A percentile compares a stretch with the other conserved stretches of the same genome.
phyloP scores from a whole-genome alignment of 2,888 invertebrate species.

The Lathronympha strigana region DNA sequence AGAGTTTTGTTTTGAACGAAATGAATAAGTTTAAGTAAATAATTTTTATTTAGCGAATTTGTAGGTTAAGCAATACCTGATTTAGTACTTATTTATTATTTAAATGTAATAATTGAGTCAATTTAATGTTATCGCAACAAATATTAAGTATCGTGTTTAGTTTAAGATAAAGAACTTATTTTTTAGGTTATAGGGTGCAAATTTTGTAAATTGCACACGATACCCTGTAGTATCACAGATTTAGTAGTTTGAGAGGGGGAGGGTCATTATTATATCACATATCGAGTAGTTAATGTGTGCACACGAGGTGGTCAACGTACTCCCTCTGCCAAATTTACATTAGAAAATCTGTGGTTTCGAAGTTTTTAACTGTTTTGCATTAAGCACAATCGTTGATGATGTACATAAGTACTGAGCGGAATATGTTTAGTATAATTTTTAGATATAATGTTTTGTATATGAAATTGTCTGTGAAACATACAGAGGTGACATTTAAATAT shows the following conservation, averaged over 20 bases:
- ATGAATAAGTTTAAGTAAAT: background rate
- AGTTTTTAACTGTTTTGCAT: background rate
- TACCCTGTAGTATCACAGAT: background rate
- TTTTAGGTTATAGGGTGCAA: background rate
- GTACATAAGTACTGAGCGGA: slow-evolving; percentile 26
- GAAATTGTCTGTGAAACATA: background rate
- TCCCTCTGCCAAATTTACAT: no score
- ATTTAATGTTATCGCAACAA: background rate
- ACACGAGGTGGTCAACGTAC: no score
- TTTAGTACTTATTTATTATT: slow-evolving; percentile 36
- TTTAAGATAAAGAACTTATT: background rate
- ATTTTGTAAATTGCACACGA: background rate
- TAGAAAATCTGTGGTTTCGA: background rate
- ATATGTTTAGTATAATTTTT: slow-evolving; percentile 1
- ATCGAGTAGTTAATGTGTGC: no score
- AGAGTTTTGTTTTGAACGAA: background rate
- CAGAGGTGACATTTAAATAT: background rate
- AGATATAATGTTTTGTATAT: slow-evolving; percentile 8
- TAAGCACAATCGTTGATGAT: slow-evolving; percentile 10
- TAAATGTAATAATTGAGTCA: slow-evolving; percentile 7
- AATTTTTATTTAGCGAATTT: slow-evolving; percentile 15
- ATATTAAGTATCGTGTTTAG: background rate
- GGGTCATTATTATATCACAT: no score
- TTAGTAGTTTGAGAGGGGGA: no score
- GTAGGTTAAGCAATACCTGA: slow-evolving; percentile 25